Conservation (phyloP, 53 echinoderm and acorn worm genomes). For the Paracentrotus lividus region DNA sequence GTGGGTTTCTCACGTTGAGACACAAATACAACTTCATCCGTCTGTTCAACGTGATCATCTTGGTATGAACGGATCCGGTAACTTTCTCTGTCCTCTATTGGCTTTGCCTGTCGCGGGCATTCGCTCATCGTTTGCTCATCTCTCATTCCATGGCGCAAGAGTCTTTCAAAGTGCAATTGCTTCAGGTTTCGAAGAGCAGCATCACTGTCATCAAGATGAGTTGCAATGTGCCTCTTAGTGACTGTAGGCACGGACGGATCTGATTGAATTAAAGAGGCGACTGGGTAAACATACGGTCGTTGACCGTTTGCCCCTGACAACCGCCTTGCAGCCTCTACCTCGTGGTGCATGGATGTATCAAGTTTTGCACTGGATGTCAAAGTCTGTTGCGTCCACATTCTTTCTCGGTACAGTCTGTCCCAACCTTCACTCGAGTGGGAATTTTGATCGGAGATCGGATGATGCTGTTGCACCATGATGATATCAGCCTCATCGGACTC, state of each 20-base stretch:
- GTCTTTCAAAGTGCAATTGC: slow-evolving; percentile 21
- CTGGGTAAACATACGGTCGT: neutral
- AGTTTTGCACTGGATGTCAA: neutral
- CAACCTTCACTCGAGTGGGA: neutral
- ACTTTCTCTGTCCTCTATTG: neutral
- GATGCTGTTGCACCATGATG: neutral
- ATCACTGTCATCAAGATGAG: neutral
- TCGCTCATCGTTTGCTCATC: neutral
- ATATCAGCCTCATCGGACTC: slow-evolving; percentile 10
- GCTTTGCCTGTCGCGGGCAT: neutral
- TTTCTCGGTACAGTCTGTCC: slow-evolving; percentile 13
- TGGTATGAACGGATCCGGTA: neutral
- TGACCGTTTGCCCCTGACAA: slow-evolving; percentile 18
- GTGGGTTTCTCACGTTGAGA: neutral
- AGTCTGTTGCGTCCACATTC: slow-evolving; percentile 24
- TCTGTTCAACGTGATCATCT: neutral
- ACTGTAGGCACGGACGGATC: neutral
- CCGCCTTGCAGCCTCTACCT: slow-evolving; percentile 7
- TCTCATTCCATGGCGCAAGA: neutral
- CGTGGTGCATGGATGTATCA: neutral
- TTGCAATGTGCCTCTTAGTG: neutral
- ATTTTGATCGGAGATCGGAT: neutral
- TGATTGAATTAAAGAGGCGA: neutral
- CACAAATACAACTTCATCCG: neutral
- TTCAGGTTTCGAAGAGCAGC: slow-evolving; percentile 40